A percentile compares a stretch with the other conserved stretches of the same genome.
Evolutionary conservation across 2,888 invertebrate species (phyloP).

Genomic region (Noctuana brunneofusca): DNA sequence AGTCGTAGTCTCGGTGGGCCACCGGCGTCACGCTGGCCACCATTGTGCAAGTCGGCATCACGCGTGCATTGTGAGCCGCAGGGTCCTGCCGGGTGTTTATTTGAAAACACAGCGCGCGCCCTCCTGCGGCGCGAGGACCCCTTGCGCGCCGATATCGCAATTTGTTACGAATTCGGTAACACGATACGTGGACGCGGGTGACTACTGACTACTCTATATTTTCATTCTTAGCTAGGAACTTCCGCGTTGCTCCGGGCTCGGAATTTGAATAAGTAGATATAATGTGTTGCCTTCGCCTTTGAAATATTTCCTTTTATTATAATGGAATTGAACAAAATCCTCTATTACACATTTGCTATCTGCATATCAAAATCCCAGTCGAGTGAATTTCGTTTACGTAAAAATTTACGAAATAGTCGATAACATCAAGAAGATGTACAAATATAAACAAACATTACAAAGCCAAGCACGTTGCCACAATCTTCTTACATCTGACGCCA

Average conservation of each 20-base stretch:
- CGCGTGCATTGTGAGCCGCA: conserved; percentile 48
- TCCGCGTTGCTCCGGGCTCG: conserved; percentile 29
- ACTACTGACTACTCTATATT: conserved; percentile 1
- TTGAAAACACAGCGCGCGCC: conserved; percentile 74
- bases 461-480: conserved; percentile 13
- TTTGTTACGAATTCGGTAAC: conserved; percentile 72
- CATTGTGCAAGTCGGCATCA: conserved; percentile 59
- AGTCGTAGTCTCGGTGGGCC: conserved; percentile 49
- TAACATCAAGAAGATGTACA: neutral
- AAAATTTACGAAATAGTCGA: neutral
- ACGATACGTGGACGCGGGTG: conserved; percentile 50
- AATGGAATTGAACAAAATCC: neutral
- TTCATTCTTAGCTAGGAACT: conserved; percentile 24
- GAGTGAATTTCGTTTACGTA: neutral
- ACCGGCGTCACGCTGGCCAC: conserved; percentile 62
- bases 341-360: too few relatives aligned
- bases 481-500: conserved; percentile 39
- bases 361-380: neutral
- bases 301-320: neutral
- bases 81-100: conserved; percentile 76
- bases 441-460: conserved; percentile 12
- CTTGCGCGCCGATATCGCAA: conserved; percentile 56
- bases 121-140: conserved; percentile 56
- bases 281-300: neutral
- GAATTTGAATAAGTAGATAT: conserved; percentile 8